These are phyloP conservation scores for Darevskia mixta DNA, from an alignment of 2,797 vertebrate genomes.

Conservation along the genomic window DNA sequence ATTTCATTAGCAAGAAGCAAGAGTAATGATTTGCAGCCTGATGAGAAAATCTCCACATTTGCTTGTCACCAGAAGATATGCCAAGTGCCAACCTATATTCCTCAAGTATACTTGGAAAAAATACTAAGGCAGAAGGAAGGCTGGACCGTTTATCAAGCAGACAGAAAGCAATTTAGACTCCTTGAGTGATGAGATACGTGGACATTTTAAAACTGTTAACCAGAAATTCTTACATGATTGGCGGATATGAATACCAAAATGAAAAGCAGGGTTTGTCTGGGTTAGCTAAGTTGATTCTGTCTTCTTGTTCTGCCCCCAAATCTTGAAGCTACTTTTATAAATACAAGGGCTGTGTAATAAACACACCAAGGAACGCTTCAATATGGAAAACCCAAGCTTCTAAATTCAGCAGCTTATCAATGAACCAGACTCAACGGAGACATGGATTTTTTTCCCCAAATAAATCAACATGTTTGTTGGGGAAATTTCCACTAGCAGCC, in stretches of 20 bases:
- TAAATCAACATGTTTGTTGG: conserved; percentile 31
- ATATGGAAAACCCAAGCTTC: conserved; percentile 20
- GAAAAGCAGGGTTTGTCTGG: background rate
- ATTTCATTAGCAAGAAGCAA: background rate
- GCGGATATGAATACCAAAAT: background rate
- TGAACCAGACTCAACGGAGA: conserved; percentile 36
- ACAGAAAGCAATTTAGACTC: background rate
- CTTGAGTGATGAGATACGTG: background rate
- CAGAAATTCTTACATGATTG: background rate
- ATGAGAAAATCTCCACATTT: background rate
- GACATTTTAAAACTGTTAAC: background rate
- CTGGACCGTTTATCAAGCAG: too few relatives aligned
- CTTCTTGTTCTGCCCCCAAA: background rate
- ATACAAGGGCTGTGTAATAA: background rate
- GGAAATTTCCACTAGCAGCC: conserved; percentile 28
- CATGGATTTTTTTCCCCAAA: background rate
- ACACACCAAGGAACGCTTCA: background rate
- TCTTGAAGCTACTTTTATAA: background rate
- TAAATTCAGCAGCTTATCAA: conserved; percentile 34
- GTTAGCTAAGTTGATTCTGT: background rate
- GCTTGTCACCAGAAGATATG: background rate
- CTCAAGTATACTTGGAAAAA: background rate
- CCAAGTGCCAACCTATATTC: background rate
- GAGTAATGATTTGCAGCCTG: background rate
- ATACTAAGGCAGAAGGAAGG: background rate